Evolutionary conservation across 2,888 invertebrate genomes (phyloP), one percentile per base, ranked within the genome.

Genomic region (Chrysotoxum bicinctum): DNA sequence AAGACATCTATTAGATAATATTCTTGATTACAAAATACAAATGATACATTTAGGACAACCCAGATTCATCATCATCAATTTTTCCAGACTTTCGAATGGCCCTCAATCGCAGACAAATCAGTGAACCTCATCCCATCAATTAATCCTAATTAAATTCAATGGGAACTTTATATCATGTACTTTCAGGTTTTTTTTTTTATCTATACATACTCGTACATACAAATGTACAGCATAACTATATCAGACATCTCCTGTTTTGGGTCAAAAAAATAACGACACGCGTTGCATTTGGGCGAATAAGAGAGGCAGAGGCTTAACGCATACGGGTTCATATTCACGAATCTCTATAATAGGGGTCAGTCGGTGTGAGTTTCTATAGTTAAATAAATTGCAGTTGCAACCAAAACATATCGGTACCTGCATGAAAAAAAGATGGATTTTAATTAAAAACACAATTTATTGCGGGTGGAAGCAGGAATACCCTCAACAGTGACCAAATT

Each of bases 31-130:
- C 14, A 14, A 50, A 16, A 32, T 8, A 16, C 8, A 26, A n/a
- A 30, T n/a, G 6, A 19, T 30, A 19, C 35, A 35, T 58, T 58
- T 58, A 58, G 35, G 58, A 19, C 45, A 64, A 45, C 43, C 30
- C 26, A 45, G 43, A 64, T 30, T 45, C 12, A 35, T 66, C 35
- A 64, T 64, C 19, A 32, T 45, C 37, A 70, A 76, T 54, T 21
- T 45, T 68, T 56, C 66, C 81, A 76, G 72, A 77, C 76, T 77
- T 64, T 81, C 54, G 68, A 77, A 73, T 69, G 58, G 35, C 77
- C 60, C 76, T 85, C 76, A 81, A 80, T 77, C 56, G 69, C 81
- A 85, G 76, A 80, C 85, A 85, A 85, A 85, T 85, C 85, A 85
- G 62, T 77, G 81, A 85, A 81, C 76, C 62, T 66, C 60, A 75